Conservation (phyloP, 2,888 invertebrate genomes). For the Caenorhabditis sulstoni region DNA sequence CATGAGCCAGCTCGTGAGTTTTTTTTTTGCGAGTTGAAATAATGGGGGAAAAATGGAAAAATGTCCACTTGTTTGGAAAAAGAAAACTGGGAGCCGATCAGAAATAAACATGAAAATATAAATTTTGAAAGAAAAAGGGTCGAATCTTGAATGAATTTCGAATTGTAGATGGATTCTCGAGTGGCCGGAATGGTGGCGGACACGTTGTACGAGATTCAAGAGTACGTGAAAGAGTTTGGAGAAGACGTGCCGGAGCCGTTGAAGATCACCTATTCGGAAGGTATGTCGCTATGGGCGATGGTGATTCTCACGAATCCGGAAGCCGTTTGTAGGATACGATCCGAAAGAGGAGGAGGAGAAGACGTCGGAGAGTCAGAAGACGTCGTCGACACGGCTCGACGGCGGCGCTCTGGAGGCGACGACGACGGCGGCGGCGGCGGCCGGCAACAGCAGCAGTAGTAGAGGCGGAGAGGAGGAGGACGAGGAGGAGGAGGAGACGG, state of each 20-base stretch:
- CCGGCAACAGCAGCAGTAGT: not conserved
- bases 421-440: not conserved
- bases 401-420: not conserved
- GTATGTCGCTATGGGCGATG: not conserved
- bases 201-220: slow-evolving; percentile 78
- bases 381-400: not conserved
- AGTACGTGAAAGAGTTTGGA: slow-evolving; percentile 48
- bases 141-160: too few species aligned
- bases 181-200: slow-evolving; percentile 80
- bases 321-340: slow-evolving; percentile 45
- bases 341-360: slow-evolving; percentile 5
- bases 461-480: not conserved
- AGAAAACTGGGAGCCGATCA: too few species aligned
- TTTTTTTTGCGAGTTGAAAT: not conserved
- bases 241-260: slow-evolving; percentile 50
- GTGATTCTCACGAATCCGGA: not conserved
- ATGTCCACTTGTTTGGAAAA: too few species aligned
- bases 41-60: too few species aligned
- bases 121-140: too few species aligned
- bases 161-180: slow-evolving; percentile 80
- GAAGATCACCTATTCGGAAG: slow-evolving; percentile 46
- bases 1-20: slow-evolving; percentile 76
- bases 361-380: slow-evolving; percentile 15
- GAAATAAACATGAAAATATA: too few species aligned
- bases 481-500: slow-evolving; percentile 2